Conservation (phyloP, 2,888 invertebrate species). For the Nemapogon koenigi region DNA sequence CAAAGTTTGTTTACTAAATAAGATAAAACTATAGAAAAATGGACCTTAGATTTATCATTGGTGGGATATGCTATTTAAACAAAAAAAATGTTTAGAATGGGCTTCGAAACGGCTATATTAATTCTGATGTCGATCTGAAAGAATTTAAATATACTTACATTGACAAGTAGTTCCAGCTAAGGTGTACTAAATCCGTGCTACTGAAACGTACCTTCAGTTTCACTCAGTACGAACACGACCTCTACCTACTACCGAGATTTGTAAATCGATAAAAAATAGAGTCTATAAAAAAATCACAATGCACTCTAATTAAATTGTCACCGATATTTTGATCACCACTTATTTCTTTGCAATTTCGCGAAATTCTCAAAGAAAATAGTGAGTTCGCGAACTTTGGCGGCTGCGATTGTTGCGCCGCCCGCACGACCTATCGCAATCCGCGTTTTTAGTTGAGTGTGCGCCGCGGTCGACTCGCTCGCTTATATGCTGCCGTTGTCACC, state of each 20-base stretch:
- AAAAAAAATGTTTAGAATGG: too few relatives aligned
- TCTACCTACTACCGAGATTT: constrained; percentile 30
- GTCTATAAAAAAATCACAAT: constrained; percentile 42
- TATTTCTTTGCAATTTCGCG: constrained; percentile 58
- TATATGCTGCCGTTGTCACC: constrained; percentile 27
- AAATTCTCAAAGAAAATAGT: constrained; percentile 59
- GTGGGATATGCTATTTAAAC: too few relatives aligned
- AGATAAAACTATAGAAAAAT: too few relatives aligned
- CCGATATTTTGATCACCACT: constrained; percentile 41
- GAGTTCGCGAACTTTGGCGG: constrained; percentile 27
- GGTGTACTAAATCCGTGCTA: constrained; percentile 50
- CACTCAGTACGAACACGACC: constrained; percentile 49
- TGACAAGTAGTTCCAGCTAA: neutral
- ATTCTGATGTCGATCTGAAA: too few relatives aligned
- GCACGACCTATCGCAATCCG: constrained; percentile 59
- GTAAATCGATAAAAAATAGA: constrained; percentile 33
- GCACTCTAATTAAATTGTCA: constrained; percentile 40
- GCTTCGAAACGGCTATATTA: too few relatives aligned
- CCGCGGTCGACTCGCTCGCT: constrained; percentile 28
- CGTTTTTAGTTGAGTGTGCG: constrained; percentile 46
- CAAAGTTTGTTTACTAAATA: too few relatives aligned
- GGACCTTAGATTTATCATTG: too few relatives aligned
- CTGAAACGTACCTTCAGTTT: constrained; percentile 40
- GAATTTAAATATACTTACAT: constrained; percentile 5
- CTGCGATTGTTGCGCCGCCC: constrained; percentile 58